phyloP scores from a whole-genome alignment of 2,113 vertebrate genomes.

The Clarias magur region DNA sequence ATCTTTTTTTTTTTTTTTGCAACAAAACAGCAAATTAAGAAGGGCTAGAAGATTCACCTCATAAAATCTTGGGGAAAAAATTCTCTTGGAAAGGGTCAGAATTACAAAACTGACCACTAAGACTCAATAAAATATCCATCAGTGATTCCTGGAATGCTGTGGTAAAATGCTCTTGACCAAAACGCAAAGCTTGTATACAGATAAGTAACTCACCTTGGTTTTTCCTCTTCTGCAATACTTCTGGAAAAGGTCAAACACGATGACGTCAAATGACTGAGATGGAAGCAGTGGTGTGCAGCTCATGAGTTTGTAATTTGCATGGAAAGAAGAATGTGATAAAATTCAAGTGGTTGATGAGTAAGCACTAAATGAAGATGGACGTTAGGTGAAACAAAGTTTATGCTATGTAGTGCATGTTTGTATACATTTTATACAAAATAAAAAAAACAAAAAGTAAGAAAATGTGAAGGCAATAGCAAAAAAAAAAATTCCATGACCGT shows the following conservation, averaged over 20 bases:
- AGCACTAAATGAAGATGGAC: background rate
- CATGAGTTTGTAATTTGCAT: background rate
- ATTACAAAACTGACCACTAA: constrained; percentile 21
- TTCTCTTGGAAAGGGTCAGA: background rate
- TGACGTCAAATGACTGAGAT: background rate
- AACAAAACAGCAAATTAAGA: background rate
- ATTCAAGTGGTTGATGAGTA: constrained; percentile 1
- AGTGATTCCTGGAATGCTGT: background rate
- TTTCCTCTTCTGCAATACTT: background rate
- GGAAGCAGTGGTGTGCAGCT: background rate
- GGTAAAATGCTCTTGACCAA: background rate
- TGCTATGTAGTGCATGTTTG: background rate
- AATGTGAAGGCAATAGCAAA: background rate
- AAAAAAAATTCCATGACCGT: background rate
- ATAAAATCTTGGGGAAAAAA: background rate
- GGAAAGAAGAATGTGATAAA: background rate
- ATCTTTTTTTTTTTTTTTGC: constrained; percentile 11
- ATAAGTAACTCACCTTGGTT: background rate
- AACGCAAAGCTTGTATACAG: background rate
- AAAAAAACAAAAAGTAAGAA: background rate
- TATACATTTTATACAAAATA: background rate
- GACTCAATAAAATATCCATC: constrained; percentile 12
- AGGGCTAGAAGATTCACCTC: constrained; percentile 3
- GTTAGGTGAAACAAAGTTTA: background rate
- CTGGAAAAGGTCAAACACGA: constrained; percentile 1